Percentiles rank a stretch among this genome's conserved stretches.
These are phyloP conservation scores for Scaptomyza hsui DNA, from an alignment of 1,140 invertebrate genomes.

Conservation along the genomic window DNA sequence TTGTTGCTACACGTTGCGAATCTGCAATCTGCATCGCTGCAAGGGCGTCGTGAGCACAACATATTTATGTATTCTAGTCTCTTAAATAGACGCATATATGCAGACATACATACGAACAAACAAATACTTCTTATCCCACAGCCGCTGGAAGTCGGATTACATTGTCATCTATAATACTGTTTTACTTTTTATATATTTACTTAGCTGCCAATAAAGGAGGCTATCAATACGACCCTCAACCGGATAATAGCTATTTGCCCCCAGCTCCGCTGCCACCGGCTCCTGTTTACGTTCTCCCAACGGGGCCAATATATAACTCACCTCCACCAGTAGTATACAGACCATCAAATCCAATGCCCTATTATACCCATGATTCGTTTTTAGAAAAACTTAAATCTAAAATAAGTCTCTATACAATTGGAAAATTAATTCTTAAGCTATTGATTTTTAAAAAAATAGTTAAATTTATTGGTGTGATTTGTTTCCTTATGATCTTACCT, in stretches of 20 bases:
- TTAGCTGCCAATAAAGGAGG: constrained; percentile 43
- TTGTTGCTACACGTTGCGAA: no score
- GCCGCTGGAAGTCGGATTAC: no score
- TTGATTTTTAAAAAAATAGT: constrained; percentile 91
- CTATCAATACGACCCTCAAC: constrained; percentile 66
- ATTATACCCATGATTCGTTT: constrained; percentile 85
- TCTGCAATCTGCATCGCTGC: no score
- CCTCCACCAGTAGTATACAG: constrained; percentile 84
- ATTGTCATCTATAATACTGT: not conserved
- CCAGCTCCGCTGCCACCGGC: constrained; percentile 78
- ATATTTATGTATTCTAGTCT: no score
- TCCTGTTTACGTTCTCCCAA: constrained; percentile 63
- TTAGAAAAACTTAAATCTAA: constrained; percentile 87
- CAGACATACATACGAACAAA: no score
- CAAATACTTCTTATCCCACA: no score
- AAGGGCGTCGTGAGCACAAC: no score
- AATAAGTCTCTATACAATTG: constrained; percentile 89
- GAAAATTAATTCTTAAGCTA: constrained; percentile 89
- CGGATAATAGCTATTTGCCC: constrained; percentile 80
- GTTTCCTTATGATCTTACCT: constrained; percentile 89
- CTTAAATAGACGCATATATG: no score
- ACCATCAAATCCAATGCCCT: constrained; percentile 83
- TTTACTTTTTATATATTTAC: not conserved
- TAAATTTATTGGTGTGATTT: constrained; percentile 90
- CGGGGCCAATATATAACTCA: constrained; percentile 76